Evolutionary conservation across 2,797 vertebrate genomes (phyloP), one percentile per base, ranked within the genome.

Genomic region (Leptatherina wallacei): DNA sequence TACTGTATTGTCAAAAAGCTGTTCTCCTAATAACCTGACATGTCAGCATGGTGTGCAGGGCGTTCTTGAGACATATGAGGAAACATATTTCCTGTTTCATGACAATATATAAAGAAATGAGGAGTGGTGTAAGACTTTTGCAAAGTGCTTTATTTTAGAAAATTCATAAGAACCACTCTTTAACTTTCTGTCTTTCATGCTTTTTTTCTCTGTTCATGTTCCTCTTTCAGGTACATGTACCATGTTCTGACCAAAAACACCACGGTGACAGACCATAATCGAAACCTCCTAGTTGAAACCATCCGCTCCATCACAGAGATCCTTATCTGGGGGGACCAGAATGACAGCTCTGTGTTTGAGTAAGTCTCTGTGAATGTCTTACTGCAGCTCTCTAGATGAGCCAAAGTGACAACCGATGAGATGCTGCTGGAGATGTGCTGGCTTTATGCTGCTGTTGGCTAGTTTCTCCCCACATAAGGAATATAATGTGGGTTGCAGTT

Each of bases 331-430:
- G 98, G 98, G 1, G 98, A 99, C 87, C 98, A 99, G 80, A 99
- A 99, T 94, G 98, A 99, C 95, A 98, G 98, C 93, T 99, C 98
- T 1, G 97, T 99, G 2, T 99, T 99, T 87, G 98, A 99, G 98
- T 99, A 93, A 95, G 97, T 83, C 32, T 57, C 13, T 40, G 16
- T 69, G 30, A 1, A 3, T 20, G 4, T 38, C 1, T 49, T 56
- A 3, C 38, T 32, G 5, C 11, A 32, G 18, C 22, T 49, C 52
- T 35, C 63, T 3, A 79, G 62, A 65, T 76, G 47, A 29, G 33
- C 66, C 16, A 73, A 35, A 56, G 2, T 22, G 27, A 30, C 16
- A 27, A 27, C 24, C 24, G 24, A 27, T 27, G 24, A 27, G 1
- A 27, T 27, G 24, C 24, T 27, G 24, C 11, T 3, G 12, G 13